A percentile compares a stretch with the other conserved stretches of the same genome.
These are phyloP conservation scores for Lepilemur ruficaudatus DNA, from an alignment of 2,797 vertebrate species.

Conservation along the genomic window DNA sequence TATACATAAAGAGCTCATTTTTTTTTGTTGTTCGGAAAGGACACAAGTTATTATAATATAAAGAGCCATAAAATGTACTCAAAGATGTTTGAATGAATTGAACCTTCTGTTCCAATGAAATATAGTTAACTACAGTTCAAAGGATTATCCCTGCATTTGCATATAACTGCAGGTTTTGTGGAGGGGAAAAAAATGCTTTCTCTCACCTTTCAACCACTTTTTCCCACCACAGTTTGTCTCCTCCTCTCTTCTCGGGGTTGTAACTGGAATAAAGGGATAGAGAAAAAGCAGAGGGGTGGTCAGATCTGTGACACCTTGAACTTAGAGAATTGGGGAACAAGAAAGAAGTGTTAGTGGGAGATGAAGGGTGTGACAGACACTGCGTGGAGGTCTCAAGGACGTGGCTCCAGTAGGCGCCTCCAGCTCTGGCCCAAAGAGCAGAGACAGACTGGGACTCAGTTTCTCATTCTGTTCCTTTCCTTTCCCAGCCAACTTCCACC, in stretches of 20 bases:
- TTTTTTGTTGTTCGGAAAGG: not conserved
- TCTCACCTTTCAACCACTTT: not conserved
- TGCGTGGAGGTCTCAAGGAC: not conserved
- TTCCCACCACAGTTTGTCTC: not conserved
- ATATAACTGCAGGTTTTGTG: not conserved
- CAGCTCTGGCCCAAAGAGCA: not conserved
- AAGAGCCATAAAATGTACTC: not conserved
- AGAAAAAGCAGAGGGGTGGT: not conserved
- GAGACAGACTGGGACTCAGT: not conserved
- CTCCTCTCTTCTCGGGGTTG: not conserved
- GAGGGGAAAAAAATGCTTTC: not conserved
- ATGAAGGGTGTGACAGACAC: not conserved
- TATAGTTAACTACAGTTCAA: not conserved
- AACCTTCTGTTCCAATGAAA: not conserved
- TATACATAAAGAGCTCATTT: not conserved
- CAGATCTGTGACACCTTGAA: not conserved
- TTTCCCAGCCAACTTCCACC: not conserved
- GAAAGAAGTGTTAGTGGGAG: not conserved
- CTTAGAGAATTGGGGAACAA: not conserved
- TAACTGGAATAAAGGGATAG: not conserved
- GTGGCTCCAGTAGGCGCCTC: rapidly evolving
- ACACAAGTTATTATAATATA: not conserved
- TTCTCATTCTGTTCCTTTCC: not conserved
- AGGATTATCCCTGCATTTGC: not conserved
- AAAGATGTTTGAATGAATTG: not conserved